A percentile compares a stretch with the other conserved stretches of the same genome.
Evolutionary conservation across 2,888 invertebrate species (phyloP).

Genomic region (Oxyteleia sp.): DNA sequence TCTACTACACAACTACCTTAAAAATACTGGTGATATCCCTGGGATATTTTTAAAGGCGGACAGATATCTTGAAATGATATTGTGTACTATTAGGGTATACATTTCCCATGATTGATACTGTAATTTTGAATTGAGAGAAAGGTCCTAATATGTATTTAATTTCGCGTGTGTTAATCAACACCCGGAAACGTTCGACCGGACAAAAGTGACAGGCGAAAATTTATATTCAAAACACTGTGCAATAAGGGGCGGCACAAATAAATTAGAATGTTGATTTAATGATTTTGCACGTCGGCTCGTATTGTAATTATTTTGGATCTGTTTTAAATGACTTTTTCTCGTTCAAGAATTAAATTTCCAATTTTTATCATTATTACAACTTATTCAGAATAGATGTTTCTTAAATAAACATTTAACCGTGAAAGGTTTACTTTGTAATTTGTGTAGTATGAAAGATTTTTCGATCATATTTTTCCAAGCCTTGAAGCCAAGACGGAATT

Average conservation of each 20-base stretch:
- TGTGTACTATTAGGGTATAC: too few species aligned
- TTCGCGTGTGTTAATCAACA: too few species aligned
- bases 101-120: too few species aligned
- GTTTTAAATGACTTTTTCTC: not conserved
- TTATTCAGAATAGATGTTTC: not conserved
- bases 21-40: too few species aligned
- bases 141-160: too few species aligned
- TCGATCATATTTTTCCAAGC: not conserved
- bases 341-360: not conserved
- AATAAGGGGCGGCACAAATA: not conserved
- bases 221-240: slow-evolving; percentile 6
- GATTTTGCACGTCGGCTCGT: not conserved
- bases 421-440: slow-evolving; percentile 26
- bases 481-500: not conserved
- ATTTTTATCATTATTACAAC: not conserved
- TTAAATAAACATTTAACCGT: not conserved
- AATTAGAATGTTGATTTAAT: not conserved
- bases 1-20: too few species aligned
- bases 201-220: not conserved
- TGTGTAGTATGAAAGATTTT: slow-evolving; percentile 22
- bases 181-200: not conserved
- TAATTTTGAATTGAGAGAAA: too few species aligned
- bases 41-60: too few species aligned
- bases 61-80: too few species aligned
- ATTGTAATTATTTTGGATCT: not conserved